Base-by-base conservation (phyloP, 2,113 vertebrate species). In the Ploceus nigricollis region DNA sequence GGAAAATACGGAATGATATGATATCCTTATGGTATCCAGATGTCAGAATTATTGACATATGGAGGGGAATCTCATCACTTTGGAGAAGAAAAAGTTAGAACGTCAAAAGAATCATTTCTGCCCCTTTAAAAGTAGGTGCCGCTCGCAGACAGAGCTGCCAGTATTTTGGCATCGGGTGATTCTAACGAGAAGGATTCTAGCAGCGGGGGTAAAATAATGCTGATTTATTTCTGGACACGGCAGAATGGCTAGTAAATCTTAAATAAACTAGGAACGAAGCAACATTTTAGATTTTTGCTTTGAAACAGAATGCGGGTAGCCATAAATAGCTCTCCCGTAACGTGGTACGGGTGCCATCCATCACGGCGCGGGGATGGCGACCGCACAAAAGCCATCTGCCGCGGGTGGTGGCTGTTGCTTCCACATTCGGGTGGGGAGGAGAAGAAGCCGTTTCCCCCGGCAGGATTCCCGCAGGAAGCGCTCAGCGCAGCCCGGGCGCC, bases 341-440 rank as follows among this genome's bases (percentile, higher is more conserved):
- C 0, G 37, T 1, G 39, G 24, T 11, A 1, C 4, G 5, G 18
- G 7, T 7, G 7, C 12, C 35, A 10, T 17, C 19, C 19, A 0
- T 13, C 35, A 3, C 14, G 16, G 80, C 3, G n/a, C 31, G 3
- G 44, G 18, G 51, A 37, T 2, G 48, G 65, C 30, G 44, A 14
- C 6, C 30, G 0, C 76, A 35, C 58, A 40, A 60, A 78, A 65
- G 45, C 51, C 81, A 9, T 5, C 45, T 16, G 30, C 57, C 21
- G 68, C 24, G 40, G 30, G 44, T 1, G 53, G 24, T 2, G 27
- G 15, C 8, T 30, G 18, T 1, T 10, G 30, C 42, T 75, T 12
- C 47, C 7, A 8, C 53, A 2, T 1, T 8, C 6, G 16, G 23
- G 2, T 7, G 27, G 24, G 35, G 69, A 47, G 50, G 20, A 58